Conservation (phyloP, 2,888 invertebrate genomes). For the Rhogogaster chlorosoma region DNA sequence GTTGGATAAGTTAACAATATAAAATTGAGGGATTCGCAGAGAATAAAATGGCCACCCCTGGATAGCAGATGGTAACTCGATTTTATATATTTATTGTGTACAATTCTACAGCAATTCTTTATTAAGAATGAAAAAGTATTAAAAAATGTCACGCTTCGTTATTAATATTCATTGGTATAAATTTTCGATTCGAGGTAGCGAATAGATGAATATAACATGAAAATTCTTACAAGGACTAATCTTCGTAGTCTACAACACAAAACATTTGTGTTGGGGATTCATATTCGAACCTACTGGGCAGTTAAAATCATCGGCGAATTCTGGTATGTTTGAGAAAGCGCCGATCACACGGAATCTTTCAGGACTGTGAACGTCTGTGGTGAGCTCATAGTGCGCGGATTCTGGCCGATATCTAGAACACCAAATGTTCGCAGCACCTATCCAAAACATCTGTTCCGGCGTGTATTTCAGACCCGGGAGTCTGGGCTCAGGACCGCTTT, state of each 20-base stretch:
- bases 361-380: slow-evolving; percentile 89
- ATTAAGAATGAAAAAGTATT: too few relatives aligned
- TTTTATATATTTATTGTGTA: too few relatives aligned
- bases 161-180: too few relatives aligned
- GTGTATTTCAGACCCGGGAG: slow-evolving; percentile 87
- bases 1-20: too few relatives aligned
- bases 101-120: too few relatives aligned
- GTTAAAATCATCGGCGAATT: slow-evolving; percentile 82
- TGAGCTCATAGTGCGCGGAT: slow-evolving; percentile 88
- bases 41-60: too few relatives aligned
- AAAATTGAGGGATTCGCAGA: too few relatives aligned
- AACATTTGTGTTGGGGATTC: slow-evolving; percentile 83
- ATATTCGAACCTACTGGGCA: slow-evolving; percentile 82
- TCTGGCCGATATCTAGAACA: slow-evolving; percentile 82
- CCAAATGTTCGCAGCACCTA: slow-evolving; percentile 83
- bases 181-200: too few relatives aligned
- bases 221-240: not conserved
- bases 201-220: not conserved
- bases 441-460: slow-evolving; percentile 85
- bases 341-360: slow-evolving; percentile 84
- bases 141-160: too few relatives aligned
- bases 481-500: slow-evolving; percentile 83
- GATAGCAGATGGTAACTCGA: too few relatives aligned
- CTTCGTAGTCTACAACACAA: slow-evolving; percentile 80
- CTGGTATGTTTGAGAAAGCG: slow-evolving; percentile 82